Evolutionary conservation across 92 coral and sea anemone genomes (phyloP).

Genomic region (Porites cylindrica): DNA sequence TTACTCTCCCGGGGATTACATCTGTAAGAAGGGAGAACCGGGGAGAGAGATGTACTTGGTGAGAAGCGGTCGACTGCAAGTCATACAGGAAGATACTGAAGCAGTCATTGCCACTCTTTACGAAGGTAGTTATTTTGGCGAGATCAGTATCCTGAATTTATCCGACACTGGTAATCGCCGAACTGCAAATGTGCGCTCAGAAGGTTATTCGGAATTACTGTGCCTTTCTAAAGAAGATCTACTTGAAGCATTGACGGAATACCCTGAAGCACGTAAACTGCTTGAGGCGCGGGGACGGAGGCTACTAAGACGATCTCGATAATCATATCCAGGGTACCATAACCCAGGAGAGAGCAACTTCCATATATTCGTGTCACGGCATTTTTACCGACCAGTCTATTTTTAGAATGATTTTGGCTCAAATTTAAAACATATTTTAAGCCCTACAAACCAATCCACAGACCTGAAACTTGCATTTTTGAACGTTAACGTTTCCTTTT

Average conservation of each 20-base stretch:
- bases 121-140: constrained; percentile 91
- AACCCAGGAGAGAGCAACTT: no score
- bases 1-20: constrained; percentile 90
- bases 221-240: constrained; percentile 84
- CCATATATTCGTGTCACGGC: no score
- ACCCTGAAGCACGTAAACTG: constrained; percentile 83
- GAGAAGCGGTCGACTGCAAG: constrained; percentile 84
- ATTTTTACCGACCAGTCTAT: no score
- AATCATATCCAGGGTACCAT: neutral
- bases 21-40: constrained; percentile 88
- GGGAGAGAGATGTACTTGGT: constrained; percentile 93
- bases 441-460: no score
- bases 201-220: constrained; percentile 86
- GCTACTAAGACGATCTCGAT: constrained; percentile 61
- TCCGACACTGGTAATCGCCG: constrained; percentile 85
- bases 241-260: constrained; percentile 76
- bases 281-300: constrained; percentile 75
- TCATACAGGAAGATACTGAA: constrained; percentile 72
- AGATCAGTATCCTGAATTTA: constrained; percentile 85
- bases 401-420: no score
- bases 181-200: constrained; percentile 84
- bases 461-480: no score
- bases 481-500: no score
- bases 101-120: constrained; percentile 80
- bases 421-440: no score